A percentile compares a stretch with the other conserved stretches of the same genome.
Evolutionary conservation across 2,888 invertebrate species (phyloP).

Genomic region (Tiliacea aurago): DNA sequence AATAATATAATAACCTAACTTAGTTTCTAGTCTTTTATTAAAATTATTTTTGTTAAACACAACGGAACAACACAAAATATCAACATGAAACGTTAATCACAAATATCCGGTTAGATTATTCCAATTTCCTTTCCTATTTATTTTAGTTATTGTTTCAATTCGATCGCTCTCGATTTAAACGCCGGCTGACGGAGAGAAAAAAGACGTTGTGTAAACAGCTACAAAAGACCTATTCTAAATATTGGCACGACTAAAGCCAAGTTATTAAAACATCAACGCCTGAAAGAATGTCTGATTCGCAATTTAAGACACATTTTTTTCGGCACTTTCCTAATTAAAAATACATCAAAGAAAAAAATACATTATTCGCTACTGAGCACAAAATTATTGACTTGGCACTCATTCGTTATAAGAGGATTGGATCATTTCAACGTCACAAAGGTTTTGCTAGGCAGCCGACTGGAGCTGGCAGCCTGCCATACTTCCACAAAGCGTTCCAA

Average conservation of each 20-base stretch:
- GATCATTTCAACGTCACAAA: slow-evolving; percentile 62
- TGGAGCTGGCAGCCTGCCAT: slow-evolving; percentile 60
- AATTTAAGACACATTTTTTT: neutral
- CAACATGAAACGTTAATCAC: slow-evolving; percentile 20
- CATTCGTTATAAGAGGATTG: slow-evolving; percentile 58
- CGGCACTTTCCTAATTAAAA: slow-evolving; percentile 18
- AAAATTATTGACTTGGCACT: slow-evolving; percentile 59
- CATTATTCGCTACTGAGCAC: slow-evolving; percentile 25
- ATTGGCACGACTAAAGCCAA: neutral
- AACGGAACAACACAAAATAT: slow-evolving; percentile 39
- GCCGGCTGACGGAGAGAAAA: slow-evolving; percentile 5
- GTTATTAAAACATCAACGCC: neutral
- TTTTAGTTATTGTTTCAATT: slow-evolving; percentile 42
- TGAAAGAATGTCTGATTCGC: neutral
- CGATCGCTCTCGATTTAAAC: slow-evolving; percentile 12
- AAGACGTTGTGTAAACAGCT: slow-evolving; percentile 1
- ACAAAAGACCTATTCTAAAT: slow-evolving; percentile 25
- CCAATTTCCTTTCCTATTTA: slow-evolving; percentile 51
- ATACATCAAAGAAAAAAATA: slow-evolving; percentile 20
- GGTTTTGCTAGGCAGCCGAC: slow-evolving; percentile 47
- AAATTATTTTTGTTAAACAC: slow-evolving; percentile 5
- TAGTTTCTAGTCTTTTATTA: neutral
- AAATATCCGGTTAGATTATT: slow-evolving; percentile 41
- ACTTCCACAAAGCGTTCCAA: slow-evolving; percentile 55
- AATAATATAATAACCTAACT: neutral